These are phyloP conservation scores for Theodoxus fluviatilis DNA, from an alignment of 2,888 invertebrate species.

Conservation along the genomic window DNA sequence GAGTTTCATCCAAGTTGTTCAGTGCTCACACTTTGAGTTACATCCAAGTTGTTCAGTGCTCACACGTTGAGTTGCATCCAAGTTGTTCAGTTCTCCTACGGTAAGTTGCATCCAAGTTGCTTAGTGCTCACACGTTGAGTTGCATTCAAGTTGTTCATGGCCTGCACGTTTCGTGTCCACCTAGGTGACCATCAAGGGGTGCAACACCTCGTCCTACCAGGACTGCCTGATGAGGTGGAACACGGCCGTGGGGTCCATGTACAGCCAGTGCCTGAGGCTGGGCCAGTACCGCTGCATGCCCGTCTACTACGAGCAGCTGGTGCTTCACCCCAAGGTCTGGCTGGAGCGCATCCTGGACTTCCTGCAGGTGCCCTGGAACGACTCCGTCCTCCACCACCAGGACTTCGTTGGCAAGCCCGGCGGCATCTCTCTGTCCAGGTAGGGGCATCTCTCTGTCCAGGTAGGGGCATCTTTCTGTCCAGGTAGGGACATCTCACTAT, in stretches of 20 bases:
- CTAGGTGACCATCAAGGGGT: constrained; percentile 88
- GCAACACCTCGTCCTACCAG: constrained; percentile 90
- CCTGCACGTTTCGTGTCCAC: too few relatives aligned
- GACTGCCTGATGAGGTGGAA: constrained; percentile 96
- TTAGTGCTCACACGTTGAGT: too few relatives aligned
- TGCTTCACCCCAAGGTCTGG: constrained; percentile 88
- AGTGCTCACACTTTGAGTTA: too few relatives aligned
- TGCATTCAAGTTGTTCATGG: too few relatives aligned
- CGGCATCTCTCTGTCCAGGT: constrained; percentile 94
- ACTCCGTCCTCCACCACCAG: constrained; percentile 95
- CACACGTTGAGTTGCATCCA: too few relatives aligned
- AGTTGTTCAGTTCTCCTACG: too few relatives aligned
- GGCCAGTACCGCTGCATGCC: constrained; percentile 75
- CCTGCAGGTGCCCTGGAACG: constrained; percentile 91
- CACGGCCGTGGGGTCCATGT: constrained; percentile 91
- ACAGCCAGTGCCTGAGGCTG: constrained; percentile 48
- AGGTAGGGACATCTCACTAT: too few relatives aligned
- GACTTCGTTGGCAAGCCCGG: constrained; percentile 94
- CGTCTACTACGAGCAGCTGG: constrained; percentile 96
- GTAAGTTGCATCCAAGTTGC: too few relatives aligned
- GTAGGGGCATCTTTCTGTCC: too few relatives aligned
- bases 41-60: too few relatives aligned
- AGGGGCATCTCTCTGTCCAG: too few relatives aligned
- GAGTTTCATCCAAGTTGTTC: too few relatives aligned
- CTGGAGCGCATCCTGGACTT: constrained; percentile 87